phyloP scores from a whole-genome alignment of 2,113 vertebrate genomes.

The Mesitornis unicolor region DNA sequence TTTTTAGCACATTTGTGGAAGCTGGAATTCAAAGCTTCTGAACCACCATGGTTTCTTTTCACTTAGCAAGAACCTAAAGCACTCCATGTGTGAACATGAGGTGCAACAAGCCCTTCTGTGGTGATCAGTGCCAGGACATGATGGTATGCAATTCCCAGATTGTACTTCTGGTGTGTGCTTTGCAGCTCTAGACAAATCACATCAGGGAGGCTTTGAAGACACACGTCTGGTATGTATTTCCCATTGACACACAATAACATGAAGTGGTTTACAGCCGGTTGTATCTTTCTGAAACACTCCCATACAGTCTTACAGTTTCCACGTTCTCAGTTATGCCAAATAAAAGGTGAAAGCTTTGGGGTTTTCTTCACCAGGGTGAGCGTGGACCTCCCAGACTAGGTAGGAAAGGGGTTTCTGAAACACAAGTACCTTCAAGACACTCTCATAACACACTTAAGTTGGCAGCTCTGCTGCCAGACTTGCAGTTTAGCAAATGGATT shows the following conservation, averaged over 20 bases:
- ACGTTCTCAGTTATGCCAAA: neutral
- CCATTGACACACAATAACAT: neutral
- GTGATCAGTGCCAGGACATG: neutral
- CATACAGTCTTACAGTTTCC: neutral
- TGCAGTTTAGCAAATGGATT: neutral
- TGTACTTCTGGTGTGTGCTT: neutral
- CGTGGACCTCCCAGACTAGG: neutral
- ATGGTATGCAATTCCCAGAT: neutral
- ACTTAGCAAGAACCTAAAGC: neutral
- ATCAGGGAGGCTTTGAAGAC: neutral
- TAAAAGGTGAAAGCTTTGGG: neutral
- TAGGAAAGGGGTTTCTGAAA: neutral
- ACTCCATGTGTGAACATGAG: accelerated
- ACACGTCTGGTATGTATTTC: neutral
- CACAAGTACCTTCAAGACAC: neutral
- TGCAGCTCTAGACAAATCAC: neutral
- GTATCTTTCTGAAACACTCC: neutral
- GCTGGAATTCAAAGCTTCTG: neutral
- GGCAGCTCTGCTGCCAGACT: neutral
- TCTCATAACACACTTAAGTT: accelerated
- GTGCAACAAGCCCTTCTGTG: neutral
- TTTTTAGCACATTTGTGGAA: neutral
- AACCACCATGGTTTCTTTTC: neutral
- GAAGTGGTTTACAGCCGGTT: neutral
- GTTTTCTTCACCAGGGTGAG: neutral